These are phyloP conservation scores for Cebidichthys violaceus DNA, from an alignment of 2,113 vertebrate species.

Conservation along the genomic window DNA sequence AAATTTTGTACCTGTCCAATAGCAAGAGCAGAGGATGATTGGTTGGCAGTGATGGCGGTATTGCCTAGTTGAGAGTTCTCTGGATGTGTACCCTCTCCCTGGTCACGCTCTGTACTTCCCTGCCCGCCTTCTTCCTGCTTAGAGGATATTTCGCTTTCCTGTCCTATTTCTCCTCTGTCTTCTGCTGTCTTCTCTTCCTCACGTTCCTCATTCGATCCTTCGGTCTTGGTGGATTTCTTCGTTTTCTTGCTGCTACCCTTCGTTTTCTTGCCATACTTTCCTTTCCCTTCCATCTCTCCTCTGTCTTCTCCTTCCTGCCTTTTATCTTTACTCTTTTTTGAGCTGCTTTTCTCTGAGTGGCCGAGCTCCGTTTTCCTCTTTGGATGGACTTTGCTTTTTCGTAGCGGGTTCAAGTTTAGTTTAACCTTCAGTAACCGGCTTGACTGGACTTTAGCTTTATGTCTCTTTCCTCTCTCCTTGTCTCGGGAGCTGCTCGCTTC, in stretches of 20 bases:
- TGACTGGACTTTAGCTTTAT: conserved; percentile 70
- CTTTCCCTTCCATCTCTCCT: conserved; percentile 18
- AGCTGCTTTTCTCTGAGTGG: conserved; percentile 49
- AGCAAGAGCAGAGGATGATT: not conserved
- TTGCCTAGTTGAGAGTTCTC: conserved; percentile 12
- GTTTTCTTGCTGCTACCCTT: conserved; percentile 16
- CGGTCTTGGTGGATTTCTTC: conserved; percentile 38
- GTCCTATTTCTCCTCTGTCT: not conserved
- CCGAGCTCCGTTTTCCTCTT: conserved; percentile 50
- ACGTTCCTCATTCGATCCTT: not conserved
- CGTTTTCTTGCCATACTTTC: conserved; percentile 19
- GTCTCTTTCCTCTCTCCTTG: conserved; percentile 34
- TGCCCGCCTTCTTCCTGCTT: conserved; percentile 20
- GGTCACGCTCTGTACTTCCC: conserved; percentile 1
- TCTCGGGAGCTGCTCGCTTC: conserved; percentile 12
- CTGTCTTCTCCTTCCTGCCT: conserved; percentile 29
- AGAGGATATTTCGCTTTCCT: conserved; percentile 7
- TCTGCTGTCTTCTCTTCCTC: conserved; percentile 10
- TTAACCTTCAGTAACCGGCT: conserved; percentile 81
- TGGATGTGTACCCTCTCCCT: not conserved
- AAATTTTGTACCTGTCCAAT: conserved; percentile 11
- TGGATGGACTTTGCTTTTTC: conserved; percentile 84
- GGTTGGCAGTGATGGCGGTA: not conserved
- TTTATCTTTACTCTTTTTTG: conserved; percentile 57
- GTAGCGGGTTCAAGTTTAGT: conserved; percentile 85